phyloP scores from a whole-genome alignment of 2,797 vertebrate species.

The Channa striata region DNA sequence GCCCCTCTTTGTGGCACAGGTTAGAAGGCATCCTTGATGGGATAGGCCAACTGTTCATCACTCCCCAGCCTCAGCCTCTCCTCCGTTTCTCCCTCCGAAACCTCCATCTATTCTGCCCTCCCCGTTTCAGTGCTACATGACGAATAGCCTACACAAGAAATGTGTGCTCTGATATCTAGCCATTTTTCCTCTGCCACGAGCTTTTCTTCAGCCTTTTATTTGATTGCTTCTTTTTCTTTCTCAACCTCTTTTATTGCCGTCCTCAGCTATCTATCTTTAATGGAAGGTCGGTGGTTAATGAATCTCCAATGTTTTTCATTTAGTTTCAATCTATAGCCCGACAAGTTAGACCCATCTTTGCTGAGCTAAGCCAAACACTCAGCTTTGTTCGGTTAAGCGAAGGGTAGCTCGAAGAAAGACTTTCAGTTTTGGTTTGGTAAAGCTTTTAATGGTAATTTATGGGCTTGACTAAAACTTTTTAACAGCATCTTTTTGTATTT shows the following conservation, averaged over 20 bases:
- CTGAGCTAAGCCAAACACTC: conserved; percentile 63
- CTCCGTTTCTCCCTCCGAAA: conserved; percentile 14
- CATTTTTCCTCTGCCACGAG: conserved; percentile 57
- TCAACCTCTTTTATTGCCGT: conserved; percentile 37
- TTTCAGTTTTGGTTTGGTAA: conserved; percentile 16
- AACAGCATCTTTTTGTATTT: conserved; percentile 2
- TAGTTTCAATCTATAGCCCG: conserved; percentile 57
- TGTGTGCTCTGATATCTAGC: conserved; percentile 53
- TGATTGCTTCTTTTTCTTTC: conserved; percentile 68
- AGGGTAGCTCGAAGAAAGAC: conserved; percentile 21
- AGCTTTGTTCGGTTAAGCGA: conserved; percentile 37
- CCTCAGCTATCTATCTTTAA: conserved; percentile 58
- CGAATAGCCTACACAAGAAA: conserved; percentile 70
- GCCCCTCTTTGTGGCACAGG: conserved; percentile 79
- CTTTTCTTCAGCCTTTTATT: conserved; percentile 66
- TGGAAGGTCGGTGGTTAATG: conserved; percentile 62
- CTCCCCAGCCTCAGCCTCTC: conserved; percentile 44
- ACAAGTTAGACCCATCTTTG: conserved; percentile 55
- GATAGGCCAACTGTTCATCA: conserved; percentile 81
- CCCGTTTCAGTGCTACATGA: conserved; percentile 68
- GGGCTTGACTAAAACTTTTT: conserved; percentile 9
- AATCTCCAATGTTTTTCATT: conserved; percentile 69
- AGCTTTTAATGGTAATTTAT: conserved; percentile 13
- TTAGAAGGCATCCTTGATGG: conserved; percentile 84
- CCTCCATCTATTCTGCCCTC: conserved; percentile 53